Evolutionary conservation across 2,888 invertebrate genomes (phyloP).

Genomic region (Cetonia aurata): DNA sequence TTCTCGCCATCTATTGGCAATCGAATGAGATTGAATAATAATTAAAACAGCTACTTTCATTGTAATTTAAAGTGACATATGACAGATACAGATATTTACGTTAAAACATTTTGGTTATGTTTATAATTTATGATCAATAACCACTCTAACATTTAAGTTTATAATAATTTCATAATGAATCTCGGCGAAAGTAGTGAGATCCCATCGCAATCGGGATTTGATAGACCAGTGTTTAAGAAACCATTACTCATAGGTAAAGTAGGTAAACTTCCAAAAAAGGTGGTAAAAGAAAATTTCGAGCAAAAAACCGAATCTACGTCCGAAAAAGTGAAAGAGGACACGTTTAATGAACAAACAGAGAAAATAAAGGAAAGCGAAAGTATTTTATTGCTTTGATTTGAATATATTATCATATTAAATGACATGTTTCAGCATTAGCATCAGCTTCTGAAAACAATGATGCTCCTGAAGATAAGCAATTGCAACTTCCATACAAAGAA

Average conservation of each 20-base stretch:
- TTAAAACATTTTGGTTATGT: background rate
- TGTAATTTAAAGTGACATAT: too few species aligned
- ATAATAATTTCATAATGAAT: conserved; percentile 8
- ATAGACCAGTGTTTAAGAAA: conserved; percentile 49
- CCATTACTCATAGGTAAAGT: conserved; percentile 54
- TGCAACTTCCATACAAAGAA: conserved; percentile 78
- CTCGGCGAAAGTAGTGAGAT: conserved; percentile 10
- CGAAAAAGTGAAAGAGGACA: conserved; percentile 25
- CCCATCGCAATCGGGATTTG: background rate
- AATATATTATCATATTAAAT: background rate
- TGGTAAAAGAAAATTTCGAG: conserved; percentile 38
- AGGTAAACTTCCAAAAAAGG: conserved; percentile 51
- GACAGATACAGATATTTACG: too few species aligned
- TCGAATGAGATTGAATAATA: too few species aligned
- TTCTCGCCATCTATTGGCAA: too few species aligned
- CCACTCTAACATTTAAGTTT: background rate
- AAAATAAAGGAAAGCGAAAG: conserved; percentile 34
- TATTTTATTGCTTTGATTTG: background rate
- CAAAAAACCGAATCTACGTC: conserved; percentile 29
- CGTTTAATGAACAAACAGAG: background rate
- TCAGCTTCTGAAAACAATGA: background rate
- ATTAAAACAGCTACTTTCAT: too few species aligned
- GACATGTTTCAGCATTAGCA: conserved; percentile 5
- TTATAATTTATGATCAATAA: background rate
- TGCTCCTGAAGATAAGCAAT: conserved; percentile 59